Conservation (phyloP, 2,797 vertebrate species). For the Poeciliopsis presidionis region DNA sequence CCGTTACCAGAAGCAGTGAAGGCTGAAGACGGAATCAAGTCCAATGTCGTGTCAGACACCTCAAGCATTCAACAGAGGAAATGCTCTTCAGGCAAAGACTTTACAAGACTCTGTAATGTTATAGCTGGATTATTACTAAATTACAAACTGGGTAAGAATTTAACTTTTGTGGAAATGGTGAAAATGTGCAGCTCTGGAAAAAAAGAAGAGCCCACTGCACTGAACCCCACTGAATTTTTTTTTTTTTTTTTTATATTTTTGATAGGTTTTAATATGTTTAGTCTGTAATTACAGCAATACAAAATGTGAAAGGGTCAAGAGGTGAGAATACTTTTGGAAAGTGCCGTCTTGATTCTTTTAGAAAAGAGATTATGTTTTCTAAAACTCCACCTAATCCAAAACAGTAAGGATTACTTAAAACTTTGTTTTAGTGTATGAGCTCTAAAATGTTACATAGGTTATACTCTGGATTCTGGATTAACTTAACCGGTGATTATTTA, state of each 20-base stretch:
- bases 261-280: neutral
- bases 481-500: neutral
- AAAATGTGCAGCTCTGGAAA: neutral
- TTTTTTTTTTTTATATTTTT: neutral
- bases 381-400: neutral
- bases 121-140: neutral
- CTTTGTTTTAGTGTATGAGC: neutral
- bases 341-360: neutral
- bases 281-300: neutral
- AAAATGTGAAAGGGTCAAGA: neutral
- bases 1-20: constrained; percentile 2
- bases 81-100: neutral
- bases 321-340: neutral
- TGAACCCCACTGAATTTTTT: neutral
- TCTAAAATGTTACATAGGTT: neutral
- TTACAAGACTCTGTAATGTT: neutral
- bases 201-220: no score
- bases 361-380: neutral
- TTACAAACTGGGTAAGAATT: neutral
- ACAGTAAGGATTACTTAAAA: neutral
- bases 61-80: neutral
- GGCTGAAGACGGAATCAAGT: neutral
- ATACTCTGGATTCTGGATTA: neutral
- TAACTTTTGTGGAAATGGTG: neutral
- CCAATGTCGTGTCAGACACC: neutral